These are phyloP conservation scores for Nothocercus julius DNA, from an alignment of 2,113 vertebrate species.

Conservation along the genomic window DNA sequence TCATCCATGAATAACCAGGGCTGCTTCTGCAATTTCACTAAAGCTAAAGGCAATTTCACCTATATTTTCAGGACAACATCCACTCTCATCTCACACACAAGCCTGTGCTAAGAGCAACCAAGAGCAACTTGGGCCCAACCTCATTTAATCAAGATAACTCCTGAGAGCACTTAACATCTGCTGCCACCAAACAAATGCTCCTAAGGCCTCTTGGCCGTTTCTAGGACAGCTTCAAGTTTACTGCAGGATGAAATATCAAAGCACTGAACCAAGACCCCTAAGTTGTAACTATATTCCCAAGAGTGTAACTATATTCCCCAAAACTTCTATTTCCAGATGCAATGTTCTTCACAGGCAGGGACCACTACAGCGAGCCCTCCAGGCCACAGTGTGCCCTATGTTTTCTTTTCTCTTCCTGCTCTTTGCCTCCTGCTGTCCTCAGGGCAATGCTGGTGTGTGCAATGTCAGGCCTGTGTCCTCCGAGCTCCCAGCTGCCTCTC, in stretches of 20 bases:
- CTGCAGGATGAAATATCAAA: neutral
- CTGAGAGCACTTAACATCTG: neutral
- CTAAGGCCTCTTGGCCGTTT: neutral
- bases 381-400: fast-evolving
- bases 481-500: neutral
- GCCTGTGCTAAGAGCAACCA: neutral
- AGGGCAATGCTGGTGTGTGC: neutral
- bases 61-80: neutral
- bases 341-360: neutral
- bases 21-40: neutral
- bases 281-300: neutral
- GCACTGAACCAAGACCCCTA: neutral
- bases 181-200: neutral
- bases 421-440: neutral
- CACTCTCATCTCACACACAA: neutral
- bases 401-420: neutral
- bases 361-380: neutral
- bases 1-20: neutral
- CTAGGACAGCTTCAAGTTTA: neutral
- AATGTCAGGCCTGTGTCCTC: neutral
- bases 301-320: neutral
- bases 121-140: neutral
- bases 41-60: neutral
- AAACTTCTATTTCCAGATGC: neutral
- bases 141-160: neutral